A percentile compares a stretch with the other conserved stretches of the same genome.
Evolutionary conservation across 2,888 invertebrate genomes (phyloP).

Genomic region (Biston betularia): DNA sequence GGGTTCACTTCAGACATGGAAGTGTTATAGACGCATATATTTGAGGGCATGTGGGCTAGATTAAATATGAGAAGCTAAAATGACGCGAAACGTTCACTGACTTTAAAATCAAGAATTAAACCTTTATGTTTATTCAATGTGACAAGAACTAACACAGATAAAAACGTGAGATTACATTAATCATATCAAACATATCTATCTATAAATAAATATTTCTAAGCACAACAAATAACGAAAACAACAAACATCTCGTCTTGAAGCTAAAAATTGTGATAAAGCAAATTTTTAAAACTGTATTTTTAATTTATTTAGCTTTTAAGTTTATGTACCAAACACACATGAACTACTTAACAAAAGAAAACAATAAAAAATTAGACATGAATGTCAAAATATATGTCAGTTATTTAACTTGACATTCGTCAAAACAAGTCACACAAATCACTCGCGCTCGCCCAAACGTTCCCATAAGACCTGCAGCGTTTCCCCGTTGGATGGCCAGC

Average conservation of each 20-base stretch:
- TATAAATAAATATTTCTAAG: constrained; percentile 1
- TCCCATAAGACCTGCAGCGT: too few relatives aligned
- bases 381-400: too few relatives aligned
- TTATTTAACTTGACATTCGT: too few relatives aligned
- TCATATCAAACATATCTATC: constrained; percentile 6
- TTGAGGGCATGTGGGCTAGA: constrained; percentile 3
- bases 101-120: constrained; percentile 2
- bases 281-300: constrained; percentile 11
- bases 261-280: constrained; percentile 2
- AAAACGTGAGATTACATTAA: constrained; percentile 12
- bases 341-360: too few relatives aligned
- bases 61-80: constrained; percentile 12
- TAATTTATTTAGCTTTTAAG: too few relatives aligned
- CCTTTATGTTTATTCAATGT: not conserved
- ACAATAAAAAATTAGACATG: too few relatives aligned
- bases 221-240: constrained; percentile 1
- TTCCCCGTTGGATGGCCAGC: too few relatives aligned
- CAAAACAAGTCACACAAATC: too few relatives aligned
- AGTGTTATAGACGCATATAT: constrained; percentile 8
- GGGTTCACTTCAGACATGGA: constrained; percentile 26
- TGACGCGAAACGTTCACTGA: constrained; percentile 2
- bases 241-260: not conserved
- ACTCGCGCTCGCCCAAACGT: too few relatives aligned
- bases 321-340: too few relatives aligned
- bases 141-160: constrained; percentile 5